A percentile compares a stretch with the other conserved stretches of the same genome.
Conservation (phyloP, 2,797 vertebrate genomes). For the Microctenopoma stevenorrisi region DNA sequence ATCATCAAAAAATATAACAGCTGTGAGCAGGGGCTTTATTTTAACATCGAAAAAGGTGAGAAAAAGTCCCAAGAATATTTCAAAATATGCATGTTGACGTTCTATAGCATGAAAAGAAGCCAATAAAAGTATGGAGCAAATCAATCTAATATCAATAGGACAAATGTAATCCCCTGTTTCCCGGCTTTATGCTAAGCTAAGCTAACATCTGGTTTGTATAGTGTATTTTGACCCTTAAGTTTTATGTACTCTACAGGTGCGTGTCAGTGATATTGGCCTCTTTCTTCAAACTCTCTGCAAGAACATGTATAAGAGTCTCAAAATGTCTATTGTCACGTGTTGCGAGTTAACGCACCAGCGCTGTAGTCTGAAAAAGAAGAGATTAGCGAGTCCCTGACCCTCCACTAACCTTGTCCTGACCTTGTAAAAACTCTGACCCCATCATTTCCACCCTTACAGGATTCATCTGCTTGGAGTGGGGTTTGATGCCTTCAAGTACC, state of each 20-base stretch:
- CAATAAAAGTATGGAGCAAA: too few species aligned
- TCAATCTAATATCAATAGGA: too few species aligned
- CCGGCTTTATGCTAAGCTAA: constrained; percentile 2
- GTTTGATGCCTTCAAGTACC: constrained; percentile 82
- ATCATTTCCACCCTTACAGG: constrained; percentile 79
- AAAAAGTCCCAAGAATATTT: background rate
- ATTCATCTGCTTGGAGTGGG: constrained; percentile 80
- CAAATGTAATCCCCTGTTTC: background rate
- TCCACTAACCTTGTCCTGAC: constrained; percentile 63
- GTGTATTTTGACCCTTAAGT: background rate
- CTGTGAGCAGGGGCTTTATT: background rate
- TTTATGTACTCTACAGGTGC: background rate
- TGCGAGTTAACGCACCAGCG: constrained; percentile 39
- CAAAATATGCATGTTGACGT: too few species aligned
- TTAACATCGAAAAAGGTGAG: too few species aligned
- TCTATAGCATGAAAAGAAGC: too few species aligned
- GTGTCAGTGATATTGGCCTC: background rate
- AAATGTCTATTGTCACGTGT: background rate
- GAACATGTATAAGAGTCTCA: background rate
- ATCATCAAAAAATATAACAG: constrained; percentile 5
- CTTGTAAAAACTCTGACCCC: constrained; percentile 75
- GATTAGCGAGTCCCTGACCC: constrained; percentile 57
- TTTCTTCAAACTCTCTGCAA: background rate
- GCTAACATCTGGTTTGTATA: background rate
- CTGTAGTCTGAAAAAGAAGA: constrained; percentile 29